Evolutionary conservation across 2,113 vertebrate species (phyloP).

Genomic region (Cricetomys ansorgei): DNA sequence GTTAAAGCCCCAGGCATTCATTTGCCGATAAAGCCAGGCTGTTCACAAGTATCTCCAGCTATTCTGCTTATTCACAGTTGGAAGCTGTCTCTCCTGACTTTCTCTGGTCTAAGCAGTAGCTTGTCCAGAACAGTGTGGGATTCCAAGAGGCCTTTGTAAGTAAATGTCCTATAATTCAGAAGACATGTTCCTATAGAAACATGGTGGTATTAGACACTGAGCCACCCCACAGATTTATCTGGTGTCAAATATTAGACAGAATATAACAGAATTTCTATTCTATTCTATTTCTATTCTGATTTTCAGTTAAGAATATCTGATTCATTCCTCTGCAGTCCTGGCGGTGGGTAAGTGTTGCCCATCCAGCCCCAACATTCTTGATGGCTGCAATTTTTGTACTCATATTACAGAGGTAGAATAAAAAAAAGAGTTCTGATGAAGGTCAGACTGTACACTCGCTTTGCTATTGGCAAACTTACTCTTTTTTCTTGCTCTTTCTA

Average conservation of each 20-base stretch:
- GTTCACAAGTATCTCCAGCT: not conserved
- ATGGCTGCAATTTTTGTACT: not conserved
- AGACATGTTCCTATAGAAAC: not conserved
- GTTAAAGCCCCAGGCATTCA: not conserved
- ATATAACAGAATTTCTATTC: not conserved
- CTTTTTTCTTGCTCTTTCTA: not conserved
- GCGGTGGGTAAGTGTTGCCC: not conserved
- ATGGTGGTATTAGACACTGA: not conserved
- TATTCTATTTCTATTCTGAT: not conserved
- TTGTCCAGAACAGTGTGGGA: not conserved
- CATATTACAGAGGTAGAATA: not conserved
- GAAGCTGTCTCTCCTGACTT: not conserved
- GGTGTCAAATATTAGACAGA: not conserved
- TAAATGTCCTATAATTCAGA: not conserved
- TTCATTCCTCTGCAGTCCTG: not conserved
- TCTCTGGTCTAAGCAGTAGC: not conserved
- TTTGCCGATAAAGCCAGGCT: slow-evolving; percentile 25
- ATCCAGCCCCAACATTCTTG: not conserved
- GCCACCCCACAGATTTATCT: not conserved
- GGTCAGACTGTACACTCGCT: not conserved
- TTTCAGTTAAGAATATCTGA: not conserved
- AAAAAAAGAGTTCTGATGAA: not conserved
- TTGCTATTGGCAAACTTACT: not conserved
- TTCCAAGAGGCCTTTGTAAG: not conserved
- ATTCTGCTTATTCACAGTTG: not conserved